These are phyloP conservation scores for Callipepla californica DNA, from an alignment of 2,113 vertebrate genomes.

Conservation along the genomic window DNA sequence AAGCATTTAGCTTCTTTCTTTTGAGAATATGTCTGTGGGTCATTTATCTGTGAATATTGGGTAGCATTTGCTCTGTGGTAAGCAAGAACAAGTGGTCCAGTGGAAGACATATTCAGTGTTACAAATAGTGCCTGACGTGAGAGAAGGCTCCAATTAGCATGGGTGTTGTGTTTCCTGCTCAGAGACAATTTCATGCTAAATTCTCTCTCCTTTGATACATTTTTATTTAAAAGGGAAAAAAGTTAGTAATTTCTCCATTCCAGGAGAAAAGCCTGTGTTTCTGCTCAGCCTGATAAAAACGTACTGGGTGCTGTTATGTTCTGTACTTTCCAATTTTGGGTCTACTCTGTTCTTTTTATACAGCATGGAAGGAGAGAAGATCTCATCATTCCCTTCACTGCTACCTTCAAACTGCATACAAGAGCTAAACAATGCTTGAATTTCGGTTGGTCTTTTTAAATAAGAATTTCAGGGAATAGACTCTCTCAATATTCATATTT, in stretches of 20 bases:
- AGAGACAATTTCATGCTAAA: neutral
- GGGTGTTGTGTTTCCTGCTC: neutral
- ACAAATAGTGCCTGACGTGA: neutral
- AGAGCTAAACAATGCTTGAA: neutral
- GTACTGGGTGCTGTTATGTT: neutral
- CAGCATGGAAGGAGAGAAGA: neutral
- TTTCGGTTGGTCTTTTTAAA: neutral
- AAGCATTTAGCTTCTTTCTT: neutral
- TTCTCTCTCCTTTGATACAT: neutral
- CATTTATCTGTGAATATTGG: slow-evolving; percentile 11
- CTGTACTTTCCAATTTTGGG: neutral
- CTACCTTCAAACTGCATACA: neutral
- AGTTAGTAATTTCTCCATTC: neutral
- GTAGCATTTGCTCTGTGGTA: neutral
- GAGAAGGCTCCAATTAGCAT: neutral
- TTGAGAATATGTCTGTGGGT: neutral
- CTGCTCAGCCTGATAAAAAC: neutral
- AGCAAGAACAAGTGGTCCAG: slow-evolving; percentile 19
- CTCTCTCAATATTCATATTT: neutral
- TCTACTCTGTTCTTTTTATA: neutral
- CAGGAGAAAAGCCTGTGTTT: neutral
- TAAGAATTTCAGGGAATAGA: neutral
- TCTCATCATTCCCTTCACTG: neutral
- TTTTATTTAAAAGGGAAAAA: neutral
- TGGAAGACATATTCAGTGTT: neutral